Evolutionary conservation across 2,113 vertebrate genomes (phyloP).

Genomic region (Chrysochloris asiatica): DNA sequence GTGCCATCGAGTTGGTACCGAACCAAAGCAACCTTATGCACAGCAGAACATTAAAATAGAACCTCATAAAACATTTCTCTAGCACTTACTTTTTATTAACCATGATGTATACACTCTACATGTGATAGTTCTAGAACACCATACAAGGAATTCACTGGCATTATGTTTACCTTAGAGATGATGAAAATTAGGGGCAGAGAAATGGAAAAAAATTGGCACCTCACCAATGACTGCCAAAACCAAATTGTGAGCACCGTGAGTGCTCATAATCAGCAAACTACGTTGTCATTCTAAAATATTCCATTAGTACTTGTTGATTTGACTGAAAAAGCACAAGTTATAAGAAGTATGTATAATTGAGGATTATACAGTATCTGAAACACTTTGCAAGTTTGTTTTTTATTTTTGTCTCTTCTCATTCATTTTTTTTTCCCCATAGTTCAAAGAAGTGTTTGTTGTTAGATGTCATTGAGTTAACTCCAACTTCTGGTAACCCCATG

Average conservation of each 20-base stretch:
- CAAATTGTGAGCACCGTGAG: neutral
- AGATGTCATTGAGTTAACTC: neutral
- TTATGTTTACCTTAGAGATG: neutral
- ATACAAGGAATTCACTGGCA: neutral
- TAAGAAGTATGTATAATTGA: no score
- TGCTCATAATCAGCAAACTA: no score
- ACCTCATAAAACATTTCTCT: no score
- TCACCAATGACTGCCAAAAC: neutral
- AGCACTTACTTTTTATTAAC: neutral
- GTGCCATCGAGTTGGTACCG: no score
- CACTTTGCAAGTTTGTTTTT: no score
- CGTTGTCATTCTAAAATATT: neutral
- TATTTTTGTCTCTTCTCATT: no score
- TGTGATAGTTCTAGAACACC: neutral
- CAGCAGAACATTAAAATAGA: no score
- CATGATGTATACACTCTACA: rapidly evolving
- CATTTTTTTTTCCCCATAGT: neutral
- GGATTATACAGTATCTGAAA: no score
- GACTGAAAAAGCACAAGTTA: neutral
- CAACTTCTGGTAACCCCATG: neutral
- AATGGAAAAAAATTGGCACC: neutral
- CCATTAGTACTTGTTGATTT: neutral
- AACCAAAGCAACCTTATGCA: no score
- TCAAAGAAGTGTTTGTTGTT: neutral
- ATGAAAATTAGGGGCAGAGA: neutral